Conservation (phyloP, 2,888 invertebrate genomes). For the Diabrotica balteata region DNA sequence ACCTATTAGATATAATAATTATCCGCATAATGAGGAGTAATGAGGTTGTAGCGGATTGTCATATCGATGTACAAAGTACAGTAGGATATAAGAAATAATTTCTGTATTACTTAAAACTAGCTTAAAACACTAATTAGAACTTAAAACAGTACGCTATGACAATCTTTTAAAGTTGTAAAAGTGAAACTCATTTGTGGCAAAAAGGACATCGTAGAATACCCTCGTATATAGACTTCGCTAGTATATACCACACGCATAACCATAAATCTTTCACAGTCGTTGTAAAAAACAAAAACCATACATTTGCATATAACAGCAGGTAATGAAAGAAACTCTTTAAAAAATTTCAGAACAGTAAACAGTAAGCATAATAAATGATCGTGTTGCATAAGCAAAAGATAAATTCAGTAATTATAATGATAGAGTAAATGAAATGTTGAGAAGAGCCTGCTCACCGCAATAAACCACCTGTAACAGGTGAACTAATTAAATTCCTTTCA, state of each 20-base stretch:
- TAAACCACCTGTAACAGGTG: slow-evolving; percentile 31
- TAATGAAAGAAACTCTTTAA: slow-evolving; percentile 13
- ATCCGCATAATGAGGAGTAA: too few relatives aligned
- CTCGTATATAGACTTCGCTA: not conserved
- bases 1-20: too few relatives aligned
- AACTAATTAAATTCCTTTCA: slow-evolving; percentile 31
- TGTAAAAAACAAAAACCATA: slow-evolving; percentile 8
- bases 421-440: slow-evolving; percentile 26
- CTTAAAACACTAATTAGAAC: too few relatives aligned
- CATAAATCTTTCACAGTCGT: slow-evolving; percentile 1
- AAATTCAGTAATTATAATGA: slow-evolving; percentile 30
- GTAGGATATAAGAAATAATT: too few relatives aligned
- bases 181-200: too few relatives aligned
- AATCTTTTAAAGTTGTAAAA: too few relatives aligned
- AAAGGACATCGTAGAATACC: too few relatives aligned
- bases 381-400: slow-evolving; percentile 18
- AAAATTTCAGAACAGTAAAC: slow-evolving; percentile 11
- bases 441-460: slow-evolving; percentile 21
- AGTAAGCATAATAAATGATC: slow-evolving; percentile 11
- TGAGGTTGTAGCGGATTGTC: too few relatives aligned
- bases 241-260: not conserved
- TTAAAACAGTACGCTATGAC: too few relatives aligned
- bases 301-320: slow-evolving; percentile 14
- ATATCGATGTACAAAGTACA: too few relatives aligned
- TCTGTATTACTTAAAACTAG: too few relatives aligned